Conservation (phyloP, 2,888 invertebrate genomes). For the Chelonus formosanus region DNA sequence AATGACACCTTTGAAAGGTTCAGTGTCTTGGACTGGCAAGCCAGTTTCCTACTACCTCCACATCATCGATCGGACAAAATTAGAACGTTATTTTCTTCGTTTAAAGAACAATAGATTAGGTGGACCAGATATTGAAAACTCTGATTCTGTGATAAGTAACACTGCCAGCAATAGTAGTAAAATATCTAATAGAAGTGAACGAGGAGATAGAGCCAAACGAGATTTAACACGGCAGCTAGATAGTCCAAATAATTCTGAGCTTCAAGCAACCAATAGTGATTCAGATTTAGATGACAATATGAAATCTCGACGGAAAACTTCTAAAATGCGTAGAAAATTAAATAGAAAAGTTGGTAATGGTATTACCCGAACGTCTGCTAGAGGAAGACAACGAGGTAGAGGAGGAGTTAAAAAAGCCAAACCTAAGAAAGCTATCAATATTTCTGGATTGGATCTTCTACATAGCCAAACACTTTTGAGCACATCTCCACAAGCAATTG, state of each 20-base stretch:
- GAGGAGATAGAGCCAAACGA: slow-evolving; percentile 66
- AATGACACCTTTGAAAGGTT: slow-evolving; percentile 92
- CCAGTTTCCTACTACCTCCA: slow-evolving; percentile 99
- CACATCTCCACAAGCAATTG: slow-evolving; percentile 78
- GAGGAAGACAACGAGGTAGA: slow-evolving; percentile 66
- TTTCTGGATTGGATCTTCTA: slow-evolving; percentile 86
- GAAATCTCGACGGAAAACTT: slow-evolving; percentile 55
- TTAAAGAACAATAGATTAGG: slow-evolving; percentile 76
- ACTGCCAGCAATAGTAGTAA: slow-evolving; percentile 64
- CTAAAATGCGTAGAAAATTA: slow-evolving; percentile 59
- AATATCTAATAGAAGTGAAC: slow-evolving; percentile 54
- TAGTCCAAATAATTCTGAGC: slow-evolving; percentile 64
- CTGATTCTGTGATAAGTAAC: slow-evolving; percentile 65
- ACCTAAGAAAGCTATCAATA: slow-evolving; percentile 76
- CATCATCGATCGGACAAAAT: slow-evolving; percentile 95
- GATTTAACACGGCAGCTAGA: slow-evolving; percentile 68
- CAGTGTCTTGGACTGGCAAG: slow-evolving; percentile 99
- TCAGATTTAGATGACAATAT: slow-evolving; percentile 58
- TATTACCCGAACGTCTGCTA: slow-evolving; percentile 51
- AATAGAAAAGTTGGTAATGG: slow-evolving; percentile 53
- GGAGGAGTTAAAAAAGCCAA: slow-evolving; percentile 71
- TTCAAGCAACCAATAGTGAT: slow-evolving; percentile 59
- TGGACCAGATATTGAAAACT: slow-evolving; percentile 57
- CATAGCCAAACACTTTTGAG: slow-evolving; percentile 90
- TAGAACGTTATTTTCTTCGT: slow-evolving; percentile 95